These are phyloP conservation scores for Pseudomyrmex sp. DNA, from an alignment of 1,140 invertebrate species.

Conservation along the genomic window DNA sequence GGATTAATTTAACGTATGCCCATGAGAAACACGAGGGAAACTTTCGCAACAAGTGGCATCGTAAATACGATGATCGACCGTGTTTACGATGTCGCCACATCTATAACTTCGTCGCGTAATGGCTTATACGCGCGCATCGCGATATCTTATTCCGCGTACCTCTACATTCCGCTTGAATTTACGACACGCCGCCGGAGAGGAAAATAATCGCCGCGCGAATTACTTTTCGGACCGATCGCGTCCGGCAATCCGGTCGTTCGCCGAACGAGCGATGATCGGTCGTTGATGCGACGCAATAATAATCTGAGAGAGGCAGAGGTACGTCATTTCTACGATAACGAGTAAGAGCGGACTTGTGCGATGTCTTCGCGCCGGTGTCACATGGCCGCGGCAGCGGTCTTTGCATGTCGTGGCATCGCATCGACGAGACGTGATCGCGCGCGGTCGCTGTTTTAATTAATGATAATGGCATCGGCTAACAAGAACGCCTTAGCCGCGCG, in stretches of 20 bases:
- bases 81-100: constrained; percentile 40
- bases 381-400: constrained; percentile 62
- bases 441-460: constrained; percentile 82
- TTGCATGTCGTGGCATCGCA: constrained; percentile 75
- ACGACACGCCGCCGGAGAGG: constrained; percentile 20
- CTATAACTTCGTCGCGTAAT: constrained; percentile 38
- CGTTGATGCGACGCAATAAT: neutral
- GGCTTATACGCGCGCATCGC: constrained; percentile 19
- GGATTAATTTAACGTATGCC: constrained; percentile 8
- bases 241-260: neutral
- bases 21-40: neutral
- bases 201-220: constrained; percentile 28
- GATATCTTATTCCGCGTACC: constrained; percentile 34
- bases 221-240: constrained; percentile 19
- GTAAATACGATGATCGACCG: constrained; percentile 46
- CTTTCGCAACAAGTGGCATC: constrained; percentile 49
- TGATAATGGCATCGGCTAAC: constrained; percentile 80
- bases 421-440: constrained; percentile 72
- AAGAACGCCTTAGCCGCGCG: constrained; percentile 69
- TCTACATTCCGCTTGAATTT: constrained; percentile 35
- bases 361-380: constrained; percentile 75
- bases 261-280: neutral
- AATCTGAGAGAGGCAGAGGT: constrained; percentile 60
- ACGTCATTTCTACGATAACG: constrained; percentile 78
- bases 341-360: constrained; percentile 74